Evolutionary conservation across 2,888 invertebrate genomes (phyloP).

Genomic region (Scaptomyza flava): DNA sequence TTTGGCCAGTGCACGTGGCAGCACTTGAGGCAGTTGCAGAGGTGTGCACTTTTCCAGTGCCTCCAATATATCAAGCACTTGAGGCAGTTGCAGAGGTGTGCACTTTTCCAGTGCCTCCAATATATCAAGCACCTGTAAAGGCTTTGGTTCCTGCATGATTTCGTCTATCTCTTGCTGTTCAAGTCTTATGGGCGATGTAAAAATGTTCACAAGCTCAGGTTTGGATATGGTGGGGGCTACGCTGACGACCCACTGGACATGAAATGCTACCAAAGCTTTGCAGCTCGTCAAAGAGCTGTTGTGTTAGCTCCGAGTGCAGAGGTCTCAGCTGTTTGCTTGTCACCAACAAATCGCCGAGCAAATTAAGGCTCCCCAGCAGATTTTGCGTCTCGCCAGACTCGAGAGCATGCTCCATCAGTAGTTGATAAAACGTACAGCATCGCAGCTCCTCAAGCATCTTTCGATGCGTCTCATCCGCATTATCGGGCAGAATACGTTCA

Average conservation of each 20-base stretch:
- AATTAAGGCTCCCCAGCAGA: conserved; percentile 78
- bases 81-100: conserved; percentile 82
- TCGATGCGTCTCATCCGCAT: neutral
- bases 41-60: conserved; percentile 26
- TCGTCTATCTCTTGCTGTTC: neutral
- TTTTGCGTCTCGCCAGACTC: conserved; percentile 82
- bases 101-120: conserved; percentile 22
- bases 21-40: conserved; percentile 84
- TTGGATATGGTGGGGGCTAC: conserved; percentile 17
- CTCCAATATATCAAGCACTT: conserved; percentile 75
- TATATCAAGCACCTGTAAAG: conserved; percentile 12
- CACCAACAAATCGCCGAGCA: conserved; percentile 76
- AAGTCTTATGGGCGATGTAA: conserved; percentile 29
- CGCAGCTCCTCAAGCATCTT: conserved; percentile 67
- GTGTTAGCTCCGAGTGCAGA: conserved; percentile 72
- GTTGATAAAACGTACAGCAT: conserved; percentile 68
- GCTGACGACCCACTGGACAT: conserved; percentile 30
- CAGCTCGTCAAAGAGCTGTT: conserved; percentile 68
- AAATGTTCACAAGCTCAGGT: conserved; percentile 46
- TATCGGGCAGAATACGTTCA: conserved; percentile 1
- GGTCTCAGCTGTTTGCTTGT: conserved; percentile 64
- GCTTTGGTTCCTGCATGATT: neutral
- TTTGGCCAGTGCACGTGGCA: conserved; percentile 82
- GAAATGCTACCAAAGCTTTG: conserved; percentile 21
- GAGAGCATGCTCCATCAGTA: conserved; percentile 78